These are phyloP conservation scores for Bettongia penicillata DNA, from an alignment of 2,113 vertebrate species.

Conservation along the genomic window DNA sequence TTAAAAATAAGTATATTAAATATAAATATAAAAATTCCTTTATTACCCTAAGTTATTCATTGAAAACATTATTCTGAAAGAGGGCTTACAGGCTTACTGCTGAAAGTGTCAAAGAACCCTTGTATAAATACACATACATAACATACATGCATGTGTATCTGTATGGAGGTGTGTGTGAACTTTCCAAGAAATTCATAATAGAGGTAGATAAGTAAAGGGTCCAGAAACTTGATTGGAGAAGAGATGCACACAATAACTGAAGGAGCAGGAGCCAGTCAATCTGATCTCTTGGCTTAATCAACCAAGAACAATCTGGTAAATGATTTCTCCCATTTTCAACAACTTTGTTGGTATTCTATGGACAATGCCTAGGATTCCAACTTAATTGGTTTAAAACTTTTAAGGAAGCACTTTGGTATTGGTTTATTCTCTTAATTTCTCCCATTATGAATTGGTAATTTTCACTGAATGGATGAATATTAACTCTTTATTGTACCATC, in stretches of 20 bases:
- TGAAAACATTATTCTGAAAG: background rate
- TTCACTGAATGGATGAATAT: background rate
- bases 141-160: no score
- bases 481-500: background rate
- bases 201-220: background rate
- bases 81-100: no score
- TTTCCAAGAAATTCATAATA: background rate
- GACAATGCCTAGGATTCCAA: background rate
- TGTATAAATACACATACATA: no score
- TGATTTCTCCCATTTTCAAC: background rate
- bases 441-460: background rate
- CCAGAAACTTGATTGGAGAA: background rate
- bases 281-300: background rate
- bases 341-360: background rate
- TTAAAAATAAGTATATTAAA: background rate
- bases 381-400: background rate
- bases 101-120: no score
- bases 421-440: background rate
- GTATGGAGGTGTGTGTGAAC: no score
- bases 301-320: background rate
- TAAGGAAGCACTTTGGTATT: background rate
- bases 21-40: no score
- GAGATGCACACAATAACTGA: background rate
- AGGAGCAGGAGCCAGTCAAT: background rate
- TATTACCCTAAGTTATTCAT: background rate